These are phyloP conservation scores for Melanerpes aurifrons DNA, from an alignment of 2,113 vertebrate species.

Conservation along the genomic window DNA sequence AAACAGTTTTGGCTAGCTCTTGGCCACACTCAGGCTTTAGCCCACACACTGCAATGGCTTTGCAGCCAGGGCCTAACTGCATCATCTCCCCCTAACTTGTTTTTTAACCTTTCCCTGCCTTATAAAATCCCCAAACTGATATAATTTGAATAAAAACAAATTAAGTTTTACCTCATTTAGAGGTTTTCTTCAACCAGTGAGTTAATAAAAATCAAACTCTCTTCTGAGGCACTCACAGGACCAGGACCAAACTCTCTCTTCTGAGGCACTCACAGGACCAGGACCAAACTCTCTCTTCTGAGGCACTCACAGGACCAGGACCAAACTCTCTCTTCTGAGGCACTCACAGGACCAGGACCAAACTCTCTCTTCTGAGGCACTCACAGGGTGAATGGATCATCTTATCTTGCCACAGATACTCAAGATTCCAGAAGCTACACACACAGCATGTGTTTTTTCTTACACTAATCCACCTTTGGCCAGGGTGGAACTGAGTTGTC, in stretches of 20 bases:
- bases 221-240: neutral
- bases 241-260: neutral
- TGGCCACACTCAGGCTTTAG: neutral
- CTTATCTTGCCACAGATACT: neutral
- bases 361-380: too few relatives aligned
- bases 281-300: neutral
- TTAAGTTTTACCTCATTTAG: fast-evolving
- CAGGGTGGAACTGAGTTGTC: neutral
- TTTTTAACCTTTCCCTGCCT: neutral
- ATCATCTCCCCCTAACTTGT: neutral
- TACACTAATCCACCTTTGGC: neutral
- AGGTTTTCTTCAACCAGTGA: neutral
- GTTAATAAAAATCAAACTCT: neutral
- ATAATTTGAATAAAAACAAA: too few relatives aligned
- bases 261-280: neutral
- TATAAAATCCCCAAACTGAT: neutral
- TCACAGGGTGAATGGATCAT: neutral
- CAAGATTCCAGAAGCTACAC: neutral
- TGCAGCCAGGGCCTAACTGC: neutral
- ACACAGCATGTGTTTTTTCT: neutral
- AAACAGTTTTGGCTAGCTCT: neutral
- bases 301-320: neutral
- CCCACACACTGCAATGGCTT: neutral
- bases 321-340: neutral
- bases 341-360: neutral